A percentile compares a stretch with the other conserved stretches of the same genome.
These are phyloP conservation scores for Cebus imitator DNA, from an alignment of 2,113 vertebrate species.

Conservation along the genomic window DNA sequence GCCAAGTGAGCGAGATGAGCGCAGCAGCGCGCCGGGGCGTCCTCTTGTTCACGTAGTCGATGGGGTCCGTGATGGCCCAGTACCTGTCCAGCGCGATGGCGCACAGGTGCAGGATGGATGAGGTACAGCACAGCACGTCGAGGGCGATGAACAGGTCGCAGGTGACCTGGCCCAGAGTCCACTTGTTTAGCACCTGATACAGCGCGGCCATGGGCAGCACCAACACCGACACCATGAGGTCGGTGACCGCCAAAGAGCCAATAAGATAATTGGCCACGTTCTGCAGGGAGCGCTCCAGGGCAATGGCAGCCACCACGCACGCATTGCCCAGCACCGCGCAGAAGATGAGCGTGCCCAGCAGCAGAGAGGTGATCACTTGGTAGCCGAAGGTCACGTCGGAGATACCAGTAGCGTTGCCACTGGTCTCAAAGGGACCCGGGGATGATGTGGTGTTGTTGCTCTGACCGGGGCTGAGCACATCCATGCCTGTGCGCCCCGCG, in stretches of 20 bases:
- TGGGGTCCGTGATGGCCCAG: conserved; percentile 98
- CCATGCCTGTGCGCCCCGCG: conserved; percentile 53
- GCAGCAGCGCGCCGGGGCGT: conserved; percentile 94
- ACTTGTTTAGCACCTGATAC: conserved; percentile 98
- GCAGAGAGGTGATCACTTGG: conserved; percentile 94
- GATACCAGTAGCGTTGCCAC: conserved; percentile 78
- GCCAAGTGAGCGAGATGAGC: conserved; percentile 96
- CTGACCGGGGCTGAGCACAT: not conserved
- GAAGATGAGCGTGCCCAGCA: conserved; percentile 93
- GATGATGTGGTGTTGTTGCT: conserved; percentile 86
- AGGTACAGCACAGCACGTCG: conserved; percentile 98
- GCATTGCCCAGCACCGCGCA: conserved; percentile 96
- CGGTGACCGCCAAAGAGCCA: conserved; percentile 96
- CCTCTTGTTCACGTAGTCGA: conserved; percentile 98
- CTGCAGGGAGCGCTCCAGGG: conserved; percentile 96
- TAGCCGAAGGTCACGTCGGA: conserved; percentile 90
- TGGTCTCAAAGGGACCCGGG: conserved; percentile 79
- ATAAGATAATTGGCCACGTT: conserved; percentile 99
- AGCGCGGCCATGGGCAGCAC: conserved; percentile 98
- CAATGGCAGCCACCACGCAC: conserved; percentile 96
- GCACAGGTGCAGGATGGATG: conserved; percentile 98
- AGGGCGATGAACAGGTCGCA: conserved; percentile 98
- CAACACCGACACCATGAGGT: conserved; percentile 98
- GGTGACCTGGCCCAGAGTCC: conserved; percentile 96
- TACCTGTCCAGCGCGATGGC: conserved; percentile 98